Base-by-base conservation (phyloP, 2,888 invertebrate genomes). In the Boloria euphrosyne region DNA sequence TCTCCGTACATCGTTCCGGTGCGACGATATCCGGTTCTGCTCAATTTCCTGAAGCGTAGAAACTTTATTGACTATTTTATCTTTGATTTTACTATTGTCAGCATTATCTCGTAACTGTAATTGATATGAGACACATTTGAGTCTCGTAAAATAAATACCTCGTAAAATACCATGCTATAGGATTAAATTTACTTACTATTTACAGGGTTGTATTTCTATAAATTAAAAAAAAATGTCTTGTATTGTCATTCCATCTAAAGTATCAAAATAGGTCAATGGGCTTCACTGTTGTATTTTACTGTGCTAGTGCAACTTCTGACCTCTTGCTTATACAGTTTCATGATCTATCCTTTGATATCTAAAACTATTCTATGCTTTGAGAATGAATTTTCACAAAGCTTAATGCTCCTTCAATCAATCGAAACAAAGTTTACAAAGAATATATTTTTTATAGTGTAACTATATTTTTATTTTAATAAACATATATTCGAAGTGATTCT, bases 21-120 rank as follows among this genome's bases (percentile, higher is more conserved):
- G 86, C 85, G 86, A 86, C 89, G 88, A 90, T 90, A 90, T 91
- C 90, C 90, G 89, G 85, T 85, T 88, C 85, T 87, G 86, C 86
- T 86, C 89, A 90, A 91, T 90, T 90, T 91, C 90, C 90, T 83
- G 87, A 71, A 76, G 82, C 80, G 82, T 85, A 81, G 83, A 84
- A 86, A 81, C 81, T 82, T 80, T 80, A 66, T 61, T 52, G 61
- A 47, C 58, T 46, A 65, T 59, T 65, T 52, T 58, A 50, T 63
- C 55, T 63, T 57, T 57, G 50, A 63, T 57, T 57, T 63, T 51
- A 84, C 82, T 80, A 77, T 77, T 75, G 18, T 62, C 57, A 27
- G 49, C 47, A 22, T 38, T 57, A 44, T 57, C 4, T 44, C 7
- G 18, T 22, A 22, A 46, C 22, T 22, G 22, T 46, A 31, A 59